These are phyloP conservation scores for Accipiter badius DNA, from an alignment of 2,797 vertebrate species.

Conservation along the genomic window DNA sequence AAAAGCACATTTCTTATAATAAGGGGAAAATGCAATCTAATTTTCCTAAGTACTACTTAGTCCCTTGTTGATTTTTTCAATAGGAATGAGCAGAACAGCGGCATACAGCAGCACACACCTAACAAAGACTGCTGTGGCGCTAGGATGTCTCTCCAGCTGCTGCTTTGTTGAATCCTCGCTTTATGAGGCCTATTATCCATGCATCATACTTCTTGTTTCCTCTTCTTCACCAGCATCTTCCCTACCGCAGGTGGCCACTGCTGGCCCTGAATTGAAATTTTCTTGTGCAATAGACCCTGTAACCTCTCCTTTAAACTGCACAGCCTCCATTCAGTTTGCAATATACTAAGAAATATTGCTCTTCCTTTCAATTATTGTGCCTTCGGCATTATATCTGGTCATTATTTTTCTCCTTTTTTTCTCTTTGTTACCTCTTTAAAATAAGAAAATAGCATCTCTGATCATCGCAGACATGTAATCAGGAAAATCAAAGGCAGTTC, in stretches of 20 bases:
- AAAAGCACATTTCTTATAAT: neutral
- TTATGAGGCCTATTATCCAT: neutral
- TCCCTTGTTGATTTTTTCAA: neutral
- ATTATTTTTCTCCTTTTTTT: neutral
- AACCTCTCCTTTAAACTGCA: conserved; percentile 30
- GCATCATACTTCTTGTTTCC: neutral
- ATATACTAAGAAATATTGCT: neutral
- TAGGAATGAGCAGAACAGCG: neutral
- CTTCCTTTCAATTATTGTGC: conserved; percentile 15
- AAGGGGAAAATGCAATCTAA: neutral
- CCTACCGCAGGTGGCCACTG: neutral
- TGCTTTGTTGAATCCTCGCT: neutral
- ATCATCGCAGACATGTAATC: neutral
- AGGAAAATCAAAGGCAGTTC: neutral
- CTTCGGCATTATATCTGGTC: neutral
- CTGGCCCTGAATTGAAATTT: conserved; percentile 17
- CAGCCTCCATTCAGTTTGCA: neutral
- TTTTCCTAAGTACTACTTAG: neutral
- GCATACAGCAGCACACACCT: neutral
- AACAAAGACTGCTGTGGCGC: neutral
- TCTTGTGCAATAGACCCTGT: conserved; percentile 8
- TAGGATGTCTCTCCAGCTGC: neutral
- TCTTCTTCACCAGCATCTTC: neutral
- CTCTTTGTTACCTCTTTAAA: neutral
- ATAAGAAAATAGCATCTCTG: neutral